Conservation (phyloP, 2,888 invertebrate species). For the Neuroscelio doddi region DNA sequence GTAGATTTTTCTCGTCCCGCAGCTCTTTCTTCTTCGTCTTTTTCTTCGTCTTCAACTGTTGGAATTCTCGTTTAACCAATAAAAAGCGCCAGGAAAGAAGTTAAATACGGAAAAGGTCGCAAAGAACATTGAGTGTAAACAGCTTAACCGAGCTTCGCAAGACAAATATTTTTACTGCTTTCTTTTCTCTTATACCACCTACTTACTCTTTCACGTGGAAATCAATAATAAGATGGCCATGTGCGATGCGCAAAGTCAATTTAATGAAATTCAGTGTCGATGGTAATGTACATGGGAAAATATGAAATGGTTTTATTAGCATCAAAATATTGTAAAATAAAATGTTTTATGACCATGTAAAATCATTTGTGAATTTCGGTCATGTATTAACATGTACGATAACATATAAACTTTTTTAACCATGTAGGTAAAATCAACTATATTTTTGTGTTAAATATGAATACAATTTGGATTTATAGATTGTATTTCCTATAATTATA, state of each 20-base stretch:
- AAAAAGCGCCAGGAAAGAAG: constrained; percentile 39
- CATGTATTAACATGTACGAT: too few relatives aligned
- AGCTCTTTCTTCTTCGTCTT: constrained; percentile 12
- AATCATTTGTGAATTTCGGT: constrained; percentile 5
- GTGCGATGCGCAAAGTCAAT: background rate
- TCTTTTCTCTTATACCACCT: too few relatives aligned
- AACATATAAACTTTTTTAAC: too few relatives aligned
- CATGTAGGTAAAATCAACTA: too few relatives aligned
- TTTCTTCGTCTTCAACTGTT: constrained; percentile 11
- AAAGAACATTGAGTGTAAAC: constrained; percentile 28
- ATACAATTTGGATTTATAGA: too few relatives aligned
- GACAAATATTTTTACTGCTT: constrained; percentile 43
- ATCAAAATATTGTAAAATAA: too few relatives aligned
- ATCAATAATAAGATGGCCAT: background rate
- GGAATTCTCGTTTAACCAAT: constrained; percentile 42
- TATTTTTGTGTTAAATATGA: too few relatives aligned
- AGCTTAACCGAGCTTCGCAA: constrained; percentile 36
- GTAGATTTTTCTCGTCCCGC: constrained; percentile 40
- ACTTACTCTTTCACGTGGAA: background rate
- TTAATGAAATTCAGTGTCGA: too few relatives aligned
- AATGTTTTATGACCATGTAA: too few relatives aligned
- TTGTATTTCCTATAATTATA: too few relatives aligned
- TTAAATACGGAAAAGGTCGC: constrained; percentile 37
- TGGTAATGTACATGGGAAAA: too few relatives aligned
- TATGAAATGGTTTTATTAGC: too few relatives aligned